phyloP scores from a whole-genome alignment of 2,888 invertebrate species.

The Drosophila ustulata region DNA sequence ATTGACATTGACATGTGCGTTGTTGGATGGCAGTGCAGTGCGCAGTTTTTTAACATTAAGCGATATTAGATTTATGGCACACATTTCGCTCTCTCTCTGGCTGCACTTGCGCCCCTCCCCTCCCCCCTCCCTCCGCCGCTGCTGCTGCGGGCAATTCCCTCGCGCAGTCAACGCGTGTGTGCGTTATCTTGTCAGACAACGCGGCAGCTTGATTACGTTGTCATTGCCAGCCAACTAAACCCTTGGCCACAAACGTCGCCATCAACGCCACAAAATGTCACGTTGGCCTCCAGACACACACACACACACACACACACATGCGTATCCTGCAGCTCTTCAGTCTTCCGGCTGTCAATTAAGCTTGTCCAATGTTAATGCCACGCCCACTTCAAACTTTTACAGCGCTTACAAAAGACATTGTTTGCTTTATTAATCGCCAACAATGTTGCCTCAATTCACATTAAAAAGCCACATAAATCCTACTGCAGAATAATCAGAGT shows the following conservation, averaged over 20 bases:
- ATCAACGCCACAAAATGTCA: slow-evolving; percentile 2
- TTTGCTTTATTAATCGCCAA: slow-evolving; percentile 15
- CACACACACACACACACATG: not conserved
- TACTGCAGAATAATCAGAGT: no score
- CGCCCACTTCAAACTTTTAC: slow-evolving; percentile 19
- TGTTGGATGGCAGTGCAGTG: slow-evolving; percentile 21
- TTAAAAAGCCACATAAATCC: no score
- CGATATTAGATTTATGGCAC: slow-evolving; percentile 67
- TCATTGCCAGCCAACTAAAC: slow-evolving; percentile 40
- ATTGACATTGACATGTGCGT: slow-evolving; percentile 55
- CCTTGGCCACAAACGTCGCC: slow-evolving; percentile 10
- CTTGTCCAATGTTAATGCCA: slow-evolving; percentile 5
- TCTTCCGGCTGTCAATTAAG: slow-evolving; percentile 11
- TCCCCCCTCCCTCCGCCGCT: not conserved
- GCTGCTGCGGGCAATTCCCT: not conserved
- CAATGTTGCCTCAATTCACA: not conserved
- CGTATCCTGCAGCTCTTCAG: not conserved
- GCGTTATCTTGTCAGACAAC: slow-evolving; percentile 60
- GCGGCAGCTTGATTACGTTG: slow-evolving; percentile 59
- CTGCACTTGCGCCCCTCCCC: slow-evolving; percentile 46
- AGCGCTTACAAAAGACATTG: slow-evolving; percentile 6
- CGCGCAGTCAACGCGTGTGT: slow-evolving; percentile 10
- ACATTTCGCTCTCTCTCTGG: slow-evolving; percentile 58
- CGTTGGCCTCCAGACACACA: not conserved
- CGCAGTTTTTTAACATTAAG: slow-evolving; percentile 61